Evolutionary conservation across 2,113 vertebrate genomes (phyloP), one percentile per base, ranked within the genome.

Genomic region (Ceyx margarethae): DNA sequence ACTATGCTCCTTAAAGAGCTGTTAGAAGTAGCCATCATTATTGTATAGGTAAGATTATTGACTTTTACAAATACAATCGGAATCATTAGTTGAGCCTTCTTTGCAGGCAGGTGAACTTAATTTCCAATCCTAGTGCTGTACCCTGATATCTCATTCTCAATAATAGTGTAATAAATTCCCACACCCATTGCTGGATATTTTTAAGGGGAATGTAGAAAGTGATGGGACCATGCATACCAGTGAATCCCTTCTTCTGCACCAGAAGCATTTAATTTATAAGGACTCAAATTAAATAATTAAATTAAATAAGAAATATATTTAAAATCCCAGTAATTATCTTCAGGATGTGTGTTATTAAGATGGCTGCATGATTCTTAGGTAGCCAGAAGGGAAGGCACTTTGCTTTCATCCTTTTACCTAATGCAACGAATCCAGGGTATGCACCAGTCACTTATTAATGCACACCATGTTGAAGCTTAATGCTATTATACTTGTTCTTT

Each of bases 321-420:
- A 75, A 42, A 21, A 54, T 65, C 56, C 37, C 12, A 66, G 42
- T 86, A 89, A 94, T 94, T 91, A 93, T 90, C 50, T 77, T 84
- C 42, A 46, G 54, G 58, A 61, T 71, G 14, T 51, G 19, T 71
- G 11, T 45, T 85, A 43, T 84, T 94, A 81, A 85, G 37, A 9
- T 81, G 74, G 42, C 67, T 81, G 9, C 19, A 23, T 48, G 71
- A 66, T 79, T 86, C 93, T 81, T 79, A 82, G 69, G 77, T 87
- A 67, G 74, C 58, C 62, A 69, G 89, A 93, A 85, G 33, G 48
- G 81, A 89, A 95, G 33, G 81, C 40, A 51, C 31, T 81, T 56
- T 45, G 50, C 62, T 95, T 95, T 96, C 86, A 93, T 85, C 81
- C 58, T 94, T 58, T 91, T 84, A 75, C 74, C 89, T 89, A 76